Evolutionary conservation across 2,113 vertebrate genomes (phyloP).

Genomic region (Epinephelus lanceolatus): DNA sequence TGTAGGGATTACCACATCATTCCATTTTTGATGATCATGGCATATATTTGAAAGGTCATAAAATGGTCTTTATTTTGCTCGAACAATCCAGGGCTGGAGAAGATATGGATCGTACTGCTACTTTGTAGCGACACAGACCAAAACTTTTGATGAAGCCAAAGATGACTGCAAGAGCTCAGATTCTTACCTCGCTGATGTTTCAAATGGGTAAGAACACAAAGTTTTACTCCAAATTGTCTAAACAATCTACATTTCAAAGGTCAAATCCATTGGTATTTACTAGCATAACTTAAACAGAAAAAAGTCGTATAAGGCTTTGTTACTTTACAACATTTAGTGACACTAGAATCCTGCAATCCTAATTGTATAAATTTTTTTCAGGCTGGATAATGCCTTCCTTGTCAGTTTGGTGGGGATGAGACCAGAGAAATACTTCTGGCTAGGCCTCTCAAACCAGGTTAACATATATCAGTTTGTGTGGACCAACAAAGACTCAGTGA

Average conservation of each 20-base stretch:
- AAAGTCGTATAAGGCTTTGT: not conserved
- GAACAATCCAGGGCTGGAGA: conserved; percentile 87
- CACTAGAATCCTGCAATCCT: not conserved
- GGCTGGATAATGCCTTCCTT: conserved; percentile 92
- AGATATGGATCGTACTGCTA: conserved; percentile 90
- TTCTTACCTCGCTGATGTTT: conserved; percentile 86
- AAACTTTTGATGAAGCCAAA: conserved; percentile 88
- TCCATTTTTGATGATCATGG: too few species aligned
- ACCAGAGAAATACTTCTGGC: conserved; percentile 91
- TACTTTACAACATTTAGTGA: not conserved
- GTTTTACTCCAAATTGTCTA: not conserved
- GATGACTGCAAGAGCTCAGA: conserved; percentile 81
- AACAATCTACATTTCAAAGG: too few species aligned
- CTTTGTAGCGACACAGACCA: conserved; percentile 82
- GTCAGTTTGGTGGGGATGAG: conserved; percentile 90
- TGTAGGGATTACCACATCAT: too few species aligned
- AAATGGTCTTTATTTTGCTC: not conserved
- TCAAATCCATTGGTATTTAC: not conserved
- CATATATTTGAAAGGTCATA: not conserved
- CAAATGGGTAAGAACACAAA: conserved; percentile 84
- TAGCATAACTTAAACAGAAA: not conserved
- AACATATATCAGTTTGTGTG: conserved; percentile 86
- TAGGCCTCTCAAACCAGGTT: conserved; percentile 88
- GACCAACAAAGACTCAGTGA: conserved; percentile 80
- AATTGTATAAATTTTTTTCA: conserved; percentile 52